phyloP scores from a whole-genome alignment of 2,888 invertebrate species.

The Cataglyphis rosenhaueri region DNA sequence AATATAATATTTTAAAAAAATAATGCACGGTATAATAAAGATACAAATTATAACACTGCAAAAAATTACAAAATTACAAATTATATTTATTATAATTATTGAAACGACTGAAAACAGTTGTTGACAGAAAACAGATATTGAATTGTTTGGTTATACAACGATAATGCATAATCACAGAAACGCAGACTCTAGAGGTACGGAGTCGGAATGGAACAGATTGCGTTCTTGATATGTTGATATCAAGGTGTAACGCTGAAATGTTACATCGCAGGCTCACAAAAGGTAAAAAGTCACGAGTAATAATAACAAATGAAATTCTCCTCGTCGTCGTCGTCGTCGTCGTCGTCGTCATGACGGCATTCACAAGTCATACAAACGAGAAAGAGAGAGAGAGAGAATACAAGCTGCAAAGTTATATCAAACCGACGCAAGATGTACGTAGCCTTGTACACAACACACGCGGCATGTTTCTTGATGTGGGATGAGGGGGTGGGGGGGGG shows the following conservation, averaged over 20 bases:
- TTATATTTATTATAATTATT: not conserved
- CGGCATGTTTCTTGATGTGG: slow-evolving; percentile 6
- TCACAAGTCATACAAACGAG: slow-evolving; percentile 14
- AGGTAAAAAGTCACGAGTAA: slow-evolving; percentile 42
- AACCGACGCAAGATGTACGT: slow-evolving; percentile 35
- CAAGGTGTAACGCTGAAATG: slow-evolving; percentile 18
- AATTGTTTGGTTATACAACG: not conserved
- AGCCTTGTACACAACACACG: slow-evolving; percentile 24
- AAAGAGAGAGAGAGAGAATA: not conserved
- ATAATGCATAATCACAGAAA: not conserved
- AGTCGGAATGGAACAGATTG: slow-evolving; percentile 15
- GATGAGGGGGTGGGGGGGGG: not conserved
- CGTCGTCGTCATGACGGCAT: slow-evolving; percentile 8
- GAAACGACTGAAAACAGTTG: not conserved
- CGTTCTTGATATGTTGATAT: slow-evolving; percentile 10
- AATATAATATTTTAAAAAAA: not conserved
- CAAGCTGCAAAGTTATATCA: slow-evolving; percentile 57
- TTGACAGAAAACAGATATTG: not conserved
- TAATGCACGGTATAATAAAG: too few species aligned
- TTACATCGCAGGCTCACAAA: slow-evolving; percentile 5
- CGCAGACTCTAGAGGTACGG: not conserved
- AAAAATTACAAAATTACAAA: not conserved
- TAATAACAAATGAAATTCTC: slow-evolving; percentile 46
- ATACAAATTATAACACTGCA: not conserved
- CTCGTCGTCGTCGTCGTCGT: not conserved